Conservation (phyloP, 2,888 invertebrate genomes). For the Mythimna lalbum region DNA sequence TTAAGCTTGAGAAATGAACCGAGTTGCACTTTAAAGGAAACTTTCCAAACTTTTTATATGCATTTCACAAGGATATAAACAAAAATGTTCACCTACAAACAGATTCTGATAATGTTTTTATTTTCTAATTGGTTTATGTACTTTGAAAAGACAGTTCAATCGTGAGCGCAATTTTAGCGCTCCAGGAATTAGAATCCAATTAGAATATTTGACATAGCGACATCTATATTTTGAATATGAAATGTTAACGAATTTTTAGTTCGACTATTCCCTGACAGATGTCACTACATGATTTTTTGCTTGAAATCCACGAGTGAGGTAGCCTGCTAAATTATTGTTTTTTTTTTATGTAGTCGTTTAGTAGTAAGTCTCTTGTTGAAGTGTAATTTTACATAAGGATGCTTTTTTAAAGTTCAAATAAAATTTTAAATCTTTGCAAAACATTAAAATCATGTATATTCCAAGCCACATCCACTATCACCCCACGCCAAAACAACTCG, state of each 20-base stretch:
- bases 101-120: too few species aligned
- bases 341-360: background rate
- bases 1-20: background rate
- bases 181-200: conserved; percentile 39
- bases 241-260: conserved; percentile 25
- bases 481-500: conserved; percentile 71
- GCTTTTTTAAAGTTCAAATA: too few species aligned
- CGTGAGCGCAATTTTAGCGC: conserved; percentile 53
- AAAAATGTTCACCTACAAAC: too few species aligned
- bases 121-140: conserved; percentile 10
- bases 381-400: too few species aligned
- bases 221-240: conserved; percentile 57
- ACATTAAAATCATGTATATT: background rate
- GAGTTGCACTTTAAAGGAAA: too few species aligned
- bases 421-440: too few species aligned
- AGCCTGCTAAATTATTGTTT: background rate
- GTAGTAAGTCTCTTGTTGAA: too few species aligned
- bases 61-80: too few species aligned
- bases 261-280: conserved; percentile 70
- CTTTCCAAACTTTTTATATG: too few species aligned
- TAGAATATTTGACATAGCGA: conserved; percentile 42
- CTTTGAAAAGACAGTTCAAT: background rate
- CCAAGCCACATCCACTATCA: conserved; percentile 69
- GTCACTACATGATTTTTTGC: conserved; percentile 13
- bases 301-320: background rate